Base-by-base conservation (phyloP, 2,113 vertebrate genomes). In the Elaphurus davidianus region DNA sequence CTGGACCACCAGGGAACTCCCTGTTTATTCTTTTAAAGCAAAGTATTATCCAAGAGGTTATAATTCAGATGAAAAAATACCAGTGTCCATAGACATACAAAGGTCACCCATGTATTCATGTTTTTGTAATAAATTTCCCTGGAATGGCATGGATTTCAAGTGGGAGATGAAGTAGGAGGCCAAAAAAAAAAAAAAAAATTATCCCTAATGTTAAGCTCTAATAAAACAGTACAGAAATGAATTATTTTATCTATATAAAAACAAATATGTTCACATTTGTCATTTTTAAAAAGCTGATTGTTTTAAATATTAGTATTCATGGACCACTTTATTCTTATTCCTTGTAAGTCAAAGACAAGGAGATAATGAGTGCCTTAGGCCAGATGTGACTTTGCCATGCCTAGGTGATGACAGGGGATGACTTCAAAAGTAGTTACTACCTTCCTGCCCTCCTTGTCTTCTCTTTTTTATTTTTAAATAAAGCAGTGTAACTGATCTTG, bases 151-250 rank as follows among this genome's bases (percentile, higher is more conserved):
- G 13, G 52, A 47, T 85, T 91, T 88, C 59, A 91, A 88, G n/a
- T 82, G 12, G 25, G 11, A 92, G n/a, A 86, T 30, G 23, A 88
- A 86, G 47, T 67, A 62, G 84, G 33, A 64, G 17, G 23, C 82
- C n/a, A n/a, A 67, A 71, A 71, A 83, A 92, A 83, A 92, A n/a
- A n/a, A n/a, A 96, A 95, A 97, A 92, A 87, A 79, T 21, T 4
- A 87, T 15, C 55, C 7, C 33, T 84, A 76, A 87, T 28, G 79
- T 87, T 90, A 90, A 94, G 17, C 50, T 62, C 57, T 52, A 93
- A 94, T 25, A 64, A 90, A 81, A 60, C 15, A 30, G 27, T 11
- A 50, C 76, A 74, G 13, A 86, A 40, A 82, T 89, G 45, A 64
- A 85, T 94, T 89, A 19, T 92, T 89, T 76, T 71, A 78, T 40